These are phyloP conservation scores for Anolis carolinensis DNA, from an alignment of 2,113 vertebrate genomes.

Conservation along the genomic window DNA sequence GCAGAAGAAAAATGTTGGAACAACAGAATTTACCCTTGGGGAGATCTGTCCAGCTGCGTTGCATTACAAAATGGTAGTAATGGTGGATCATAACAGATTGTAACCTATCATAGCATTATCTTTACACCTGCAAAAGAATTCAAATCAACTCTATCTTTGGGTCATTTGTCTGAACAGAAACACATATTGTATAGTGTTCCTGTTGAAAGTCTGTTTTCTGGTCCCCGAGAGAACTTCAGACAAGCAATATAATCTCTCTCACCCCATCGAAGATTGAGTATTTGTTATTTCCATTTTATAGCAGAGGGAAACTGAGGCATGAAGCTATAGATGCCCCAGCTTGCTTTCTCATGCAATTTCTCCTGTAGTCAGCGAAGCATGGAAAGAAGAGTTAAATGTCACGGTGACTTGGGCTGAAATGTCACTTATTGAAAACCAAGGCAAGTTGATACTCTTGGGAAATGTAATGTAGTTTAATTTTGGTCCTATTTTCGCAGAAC, in stretches of 20 bases:
- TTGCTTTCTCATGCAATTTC: not conserved
- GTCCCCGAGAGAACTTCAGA: not conserved
- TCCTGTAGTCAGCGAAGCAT: not conserved
- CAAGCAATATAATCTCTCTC: not conserved
- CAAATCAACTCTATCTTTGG: not conserved
- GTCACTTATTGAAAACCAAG: not conserved
- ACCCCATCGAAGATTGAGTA: not conserved
- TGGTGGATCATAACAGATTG: slow-evolving; percentile 6
- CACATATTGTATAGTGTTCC: not conserved
- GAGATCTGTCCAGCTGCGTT: slow-evolving; percentile 1
- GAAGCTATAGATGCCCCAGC: not conserved
- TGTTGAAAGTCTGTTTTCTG: not conserved
- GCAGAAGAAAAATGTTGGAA: not conserved
- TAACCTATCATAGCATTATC: not conserved
- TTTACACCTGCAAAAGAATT: not conserved
- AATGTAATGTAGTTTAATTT: slow-evolving; percentile 23
- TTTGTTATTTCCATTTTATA: not conserved
- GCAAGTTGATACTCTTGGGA: slow-evolving; percentile 34
- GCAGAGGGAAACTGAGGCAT: slow-evolving; percentile 6
- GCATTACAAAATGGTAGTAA: not conserved
- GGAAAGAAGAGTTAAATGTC: slow-evolving; percentile 1
- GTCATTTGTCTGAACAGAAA: slow-evolving; percentile 21
- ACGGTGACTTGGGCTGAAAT: slow-evolving; percentile 1
- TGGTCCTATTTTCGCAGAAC: slow-evolving; percentile 14
- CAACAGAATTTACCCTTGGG: not conserved